Percentiles rank a stretch among this genome's conserved stretches.
phyloP scores from a whole-genome alignment of 2,888 invertebrate genomes.

The Harpalus rufipes region DNA sequence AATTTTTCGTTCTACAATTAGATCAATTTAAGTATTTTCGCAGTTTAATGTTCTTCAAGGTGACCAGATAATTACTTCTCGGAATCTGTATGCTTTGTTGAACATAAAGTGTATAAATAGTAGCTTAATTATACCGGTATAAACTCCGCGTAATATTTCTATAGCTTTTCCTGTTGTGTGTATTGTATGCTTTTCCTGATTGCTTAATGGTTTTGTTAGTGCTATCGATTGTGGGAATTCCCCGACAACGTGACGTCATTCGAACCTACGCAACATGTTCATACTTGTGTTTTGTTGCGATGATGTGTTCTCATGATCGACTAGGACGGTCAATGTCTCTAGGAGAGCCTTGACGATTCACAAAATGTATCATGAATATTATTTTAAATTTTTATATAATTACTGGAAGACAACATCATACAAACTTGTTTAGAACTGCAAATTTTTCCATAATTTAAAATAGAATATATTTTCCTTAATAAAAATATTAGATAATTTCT shows the following conservation, averaged over 20 bases:
- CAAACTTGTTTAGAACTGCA: too few relatives aligned
- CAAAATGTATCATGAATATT: constrained; percentile 58
- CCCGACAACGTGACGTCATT: constrained; percentile 60
- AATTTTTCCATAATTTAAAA: neutral
- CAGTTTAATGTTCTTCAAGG: constrained; percentile 23
- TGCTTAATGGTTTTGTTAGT: constrained; percentile 38
- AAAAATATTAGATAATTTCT: neutral
- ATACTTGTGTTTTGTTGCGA: constrained; percentile 45
- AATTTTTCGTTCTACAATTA: neutral
- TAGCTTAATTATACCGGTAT: neutral
- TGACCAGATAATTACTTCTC: constrained; percentile 23
- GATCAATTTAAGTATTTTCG: constrained; percentile 4
- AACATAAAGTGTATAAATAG: neutral
- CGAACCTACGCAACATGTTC: constrained; percentile 60
- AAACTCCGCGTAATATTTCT: constrained; percentile 12
- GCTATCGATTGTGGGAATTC: constrained; percentile 66
- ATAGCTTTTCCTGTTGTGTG: constrained; percentile 25
- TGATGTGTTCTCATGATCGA: constrained; percentile 39
- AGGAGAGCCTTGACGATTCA: constrained; percentile 29
- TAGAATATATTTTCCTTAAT: too few relatives aligned
- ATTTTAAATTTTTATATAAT: constrained; percentile 19
- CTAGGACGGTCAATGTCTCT: constrained; percentile 44
- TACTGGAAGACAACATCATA: constrained; percentile 12
- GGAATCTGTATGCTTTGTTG: constrained; percentile 25
- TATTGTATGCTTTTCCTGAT: constrained; percentile 42